Evolutionary conservation across 2,797 vertebrate species (phyloP).

Genomic region (Melanotaenia parkinsoni): DNA sequence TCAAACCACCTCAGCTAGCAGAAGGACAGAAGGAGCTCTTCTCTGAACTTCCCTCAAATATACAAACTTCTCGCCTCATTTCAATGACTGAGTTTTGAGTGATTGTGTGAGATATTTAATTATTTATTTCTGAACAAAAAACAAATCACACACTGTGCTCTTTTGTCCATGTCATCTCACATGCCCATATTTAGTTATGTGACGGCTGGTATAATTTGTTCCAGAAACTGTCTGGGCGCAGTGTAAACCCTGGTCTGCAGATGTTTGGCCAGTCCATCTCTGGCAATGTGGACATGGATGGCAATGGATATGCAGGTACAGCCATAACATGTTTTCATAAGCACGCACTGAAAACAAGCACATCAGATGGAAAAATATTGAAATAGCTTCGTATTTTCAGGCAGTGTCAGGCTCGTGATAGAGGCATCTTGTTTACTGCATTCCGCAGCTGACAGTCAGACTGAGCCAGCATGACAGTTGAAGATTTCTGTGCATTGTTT

Average conservation of each 20-base stretch:
- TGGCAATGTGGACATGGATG: slow-evolving; percentile 96
- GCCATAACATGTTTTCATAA: slow-evolving; percentile 16
- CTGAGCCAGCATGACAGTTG: slow-evolving; percentile 44
- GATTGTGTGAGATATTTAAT: not conserved
- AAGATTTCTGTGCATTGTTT: slow-evolving; percentile 66
- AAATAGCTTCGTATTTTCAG: slow-evolving; percentile 18
- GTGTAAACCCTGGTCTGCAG: slow-evolving; percentile 86
- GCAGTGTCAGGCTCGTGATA: slow-evolving; percentile 54
- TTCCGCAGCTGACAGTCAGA: slow-evolving; percentile 72
- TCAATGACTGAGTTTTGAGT: not conserved
- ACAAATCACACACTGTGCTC: slow-evolving; percentile 12
- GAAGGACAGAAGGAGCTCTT: not conserved
- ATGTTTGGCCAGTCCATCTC: slow-evolving; percentile 99
- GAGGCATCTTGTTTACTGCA: slow-evolving; percentile 83
- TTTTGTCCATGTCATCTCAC: slow-evolving; percentile 32
- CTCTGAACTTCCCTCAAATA: not conserved
- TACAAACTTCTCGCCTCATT: not conserved
- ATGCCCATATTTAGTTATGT: slow-evolving; percentile 31
- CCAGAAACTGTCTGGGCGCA: slow-evolving; percentile 91
- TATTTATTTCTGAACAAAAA: not conserved
- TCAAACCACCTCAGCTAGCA: not conserved
- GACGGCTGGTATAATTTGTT: slow-evolving; percentile 59
- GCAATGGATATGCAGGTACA: slow-evolving; percentile 94
- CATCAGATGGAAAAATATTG: slow-evolving; percentile 7
- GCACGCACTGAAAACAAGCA: slow-evolving; percentile 14